Evolutionary conservation across 2,888 invertebrate species (phyloP).

Genomic region (Girardia tigrina): DNA sequence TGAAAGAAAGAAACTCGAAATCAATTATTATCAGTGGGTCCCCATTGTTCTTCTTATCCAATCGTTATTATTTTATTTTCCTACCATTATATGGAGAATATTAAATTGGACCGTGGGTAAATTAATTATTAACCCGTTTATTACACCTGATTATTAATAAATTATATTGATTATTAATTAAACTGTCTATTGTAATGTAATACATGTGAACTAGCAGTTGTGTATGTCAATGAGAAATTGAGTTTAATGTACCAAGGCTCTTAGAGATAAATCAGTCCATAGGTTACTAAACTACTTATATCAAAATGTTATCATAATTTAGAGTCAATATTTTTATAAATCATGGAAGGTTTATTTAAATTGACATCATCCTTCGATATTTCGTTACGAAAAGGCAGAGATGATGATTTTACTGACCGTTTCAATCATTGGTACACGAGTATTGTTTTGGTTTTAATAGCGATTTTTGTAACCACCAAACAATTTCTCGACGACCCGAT

Average conservation of each 20-base stretch:
- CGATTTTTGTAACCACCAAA: slow-evolving; percentile 47
- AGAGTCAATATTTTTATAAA: not conserved
- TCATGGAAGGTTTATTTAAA: not conserved
- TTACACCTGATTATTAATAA: too few species aligned
- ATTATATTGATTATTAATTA: not conserved
- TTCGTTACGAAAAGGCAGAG: slow-evolving; percentile 16
- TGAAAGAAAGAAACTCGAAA: slow-evolving; percentile 16
- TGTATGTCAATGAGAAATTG: not conserved
- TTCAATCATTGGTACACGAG: slow-evolving; percentile 49
- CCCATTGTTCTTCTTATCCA: slow-evolving; percentile 30
- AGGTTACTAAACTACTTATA: not conserved
- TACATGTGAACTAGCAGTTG: not conserved
- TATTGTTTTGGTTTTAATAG: slow-evolving; percentile 47
- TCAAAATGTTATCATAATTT: not conserved
- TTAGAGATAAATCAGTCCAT: not conserved
- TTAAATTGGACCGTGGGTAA: slow-evolving; percentile 32
- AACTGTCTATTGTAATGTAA: not conserved
- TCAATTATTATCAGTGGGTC: slow-evolving; percentile 34
- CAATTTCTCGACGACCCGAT: slow-evolving; percentile 50
- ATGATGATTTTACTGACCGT: slow-evolving; percentile 48
- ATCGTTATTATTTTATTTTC: slow-evolving; percentile 31
- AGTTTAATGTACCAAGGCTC: not conserved
- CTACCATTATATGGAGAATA: slow-evolving; percentile 29
- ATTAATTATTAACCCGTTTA: not conserved
- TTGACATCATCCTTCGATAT: not conserved